Base-by-base conservation (phyloP, 2,113 vertebrate species). In the Diadophis punctatus region DNA sequence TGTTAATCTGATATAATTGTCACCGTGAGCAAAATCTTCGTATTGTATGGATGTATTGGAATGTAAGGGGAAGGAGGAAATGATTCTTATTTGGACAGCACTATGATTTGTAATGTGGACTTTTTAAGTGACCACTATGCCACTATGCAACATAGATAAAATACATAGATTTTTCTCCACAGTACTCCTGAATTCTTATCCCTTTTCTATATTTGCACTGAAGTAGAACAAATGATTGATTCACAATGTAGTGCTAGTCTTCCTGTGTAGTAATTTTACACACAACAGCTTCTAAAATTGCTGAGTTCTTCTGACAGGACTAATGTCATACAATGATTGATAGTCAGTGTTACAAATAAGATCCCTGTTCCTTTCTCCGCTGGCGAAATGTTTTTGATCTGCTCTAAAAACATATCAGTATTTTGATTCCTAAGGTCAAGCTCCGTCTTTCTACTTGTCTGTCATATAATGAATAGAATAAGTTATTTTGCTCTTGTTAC, bases 401-500 rank as follows among this genome's bases (percentile, higher is more conserved):
- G 8, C 49, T 60, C 0, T 91, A 88, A 16, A 53, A 93, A 34
- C 85, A 0, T 20, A 91, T 34, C 16, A 93, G 90, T 90, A 34
- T 34, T 0, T 0, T 88, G 23, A 55, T 74, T 86, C 11, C 49
- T 92, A 60, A 93, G 88, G 46, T 12, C 91, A 8, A 43, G 80
- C 91, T 94, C 27, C 23, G 23, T 91, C 43, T 46, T 2, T 92
- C 7, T 14, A 22, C 89, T 63, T 95, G 52, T 93, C n/a, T 20
- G 30, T 85, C 30, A 4, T 74, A 8, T 90, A 20, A 34, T 63
- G 9, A 91, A 6, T 20, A 53, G 16, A 60, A 92, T 1, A 94
- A 7, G 2, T 93, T 89, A 63, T 95, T 95, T 94, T 95, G 93
- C 93, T 95, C 25, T 87, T 86, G 4, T 90, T 94, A 93, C 27